Conservation (phyloP, 2,113 vertebrate genomes). For the Bufo bufo region DNA sequence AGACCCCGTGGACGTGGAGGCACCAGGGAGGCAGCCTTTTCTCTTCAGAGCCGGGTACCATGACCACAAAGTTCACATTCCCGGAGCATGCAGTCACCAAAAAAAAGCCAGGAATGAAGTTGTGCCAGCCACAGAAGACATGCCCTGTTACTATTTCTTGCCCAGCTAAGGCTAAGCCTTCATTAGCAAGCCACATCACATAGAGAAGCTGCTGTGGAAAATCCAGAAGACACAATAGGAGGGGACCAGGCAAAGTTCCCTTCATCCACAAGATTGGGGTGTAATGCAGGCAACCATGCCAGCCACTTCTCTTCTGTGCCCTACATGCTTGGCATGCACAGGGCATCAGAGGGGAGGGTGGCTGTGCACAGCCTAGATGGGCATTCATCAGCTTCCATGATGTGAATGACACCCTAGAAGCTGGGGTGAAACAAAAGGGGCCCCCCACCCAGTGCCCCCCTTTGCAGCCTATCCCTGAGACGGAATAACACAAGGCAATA, state of each 20-base stretch:
- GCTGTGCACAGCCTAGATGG: background rate
- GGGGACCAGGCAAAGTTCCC: background rate
- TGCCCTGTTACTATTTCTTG: constrained; percentile 31
- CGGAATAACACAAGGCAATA: background rate
- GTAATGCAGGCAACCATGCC: background rate
- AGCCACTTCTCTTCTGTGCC: background rate
- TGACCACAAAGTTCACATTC: constrained; percentile 40
- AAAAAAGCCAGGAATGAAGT: constrained; percentile 1
- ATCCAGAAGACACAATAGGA: background rate
- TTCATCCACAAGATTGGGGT: background rate
- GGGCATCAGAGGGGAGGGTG: background rate
- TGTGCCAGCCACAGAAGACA: constrained; percentile 1
- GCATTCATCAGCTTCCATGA: constrained; percentile 13
- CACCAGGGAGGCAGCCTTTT: background rate
- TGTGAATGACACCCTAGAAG: background rate
- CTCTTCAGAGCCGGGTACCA: constrained; percentile 47
- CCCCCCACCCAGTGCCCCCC: constrained; percentile 1
- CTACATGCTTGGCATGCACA: constrained; percentile 26
- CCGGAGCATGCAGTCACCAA: background rate
- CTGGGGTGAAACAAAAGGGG: constrained; percentile 37
- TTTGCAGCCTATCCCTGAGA: background rate
- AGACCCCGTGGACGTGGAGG: background rate
- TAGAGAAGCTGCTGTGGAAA: background rate
- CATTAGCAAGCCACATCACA: constrained; percentile 51
- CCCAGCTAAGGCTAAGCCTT: background rate